Evolutionary conservation across 2,888 invertebrate genomes (phyloP), one percentile per base, ranked within the genome.

Genomic region (Pristionchus japonicus): DNA sequence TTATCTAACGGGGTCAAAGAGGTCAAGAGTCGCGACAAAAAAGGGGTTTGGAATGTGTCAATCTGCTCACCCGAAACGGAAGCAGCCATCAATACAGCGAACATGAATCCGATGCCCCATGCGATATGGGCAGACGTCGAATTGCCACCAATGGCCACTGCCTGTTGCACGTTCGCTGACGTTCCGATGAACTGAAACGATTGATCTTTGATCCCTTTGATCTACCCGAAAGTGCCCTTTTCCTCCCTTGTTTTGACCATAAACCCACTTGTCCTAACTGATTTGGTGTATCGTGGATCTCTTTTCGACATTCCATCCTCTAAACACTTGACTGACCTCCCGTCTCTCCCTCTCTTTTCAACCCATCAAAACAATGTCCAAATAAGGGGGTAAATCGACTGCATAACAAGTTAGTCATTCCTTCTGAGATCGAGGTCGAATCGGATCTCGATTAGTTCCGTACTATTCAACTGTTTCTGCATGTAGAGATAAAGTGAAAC

Each of bases 61-160:
- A 37, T 3, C 20, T 70, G 27, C 31, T 70, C 20, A 91, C 92
- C 92, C n/a, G 92, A 92, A 11, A 92, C 90, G 67, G 88, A 90
- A 57, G 89, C 89, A 31, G 92, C 90, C 17, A 91, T 40, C 49
- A 92, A 91, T 27, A 92, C 91, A 57, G 89, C 92, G 64, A 92
- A 92, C 64, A 92, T 90, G 83, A 92, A 92, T 31, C 92, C 92
- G 67, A 92, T 90, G 17, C 92, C 92, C 92, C 92, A 92, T n/a
- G 92, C 92, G n/a, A 92, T 86, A 23, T 91, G 91, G 17, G 89
- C 90, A 15, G 88, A 88, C 1, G 90, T 90, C 15, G 88, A 87
- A 61, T 89, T 90, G 43, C 89, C 90, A 20, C 89, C 92, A 7
- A 88, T 49, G 4, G 90, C 86, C 17, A 89, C 86, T 20, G 88